Percentiles rank a stretch among this genome's conserved stretches.
Evolutionary conservation across 1,140 invertebrate species (phyloP).

Genomic region (Magallana ariakensis): DNA sequence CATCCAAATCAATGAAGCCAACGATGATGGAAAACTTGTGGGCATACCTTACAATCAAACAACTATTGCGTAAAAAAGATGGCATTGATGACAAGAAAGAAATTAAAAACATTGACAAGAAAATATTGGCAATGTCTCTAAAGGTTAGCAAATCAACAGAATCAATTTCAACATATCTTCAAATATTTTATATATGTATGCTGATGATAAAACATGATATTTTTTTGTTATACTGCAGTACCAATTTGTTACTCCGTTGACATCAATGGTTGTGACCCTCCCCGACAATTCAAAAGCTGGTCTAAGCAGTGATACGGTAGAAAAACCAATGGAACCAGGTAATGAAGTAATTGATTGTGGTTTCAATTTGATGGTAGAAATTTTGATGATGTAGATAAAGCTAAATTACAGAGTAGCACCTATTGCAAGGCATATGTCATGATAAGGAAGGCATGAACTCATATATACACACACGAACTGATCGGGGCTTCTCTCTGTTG

Average conservation of each 20-base stretch:
- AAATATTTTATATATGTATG: no score
- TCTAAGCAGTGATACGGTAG: not conserved
- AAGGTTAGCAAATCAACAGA: slow-evolving; percentile 40
- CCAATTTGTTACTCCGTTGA: slow-evolving; percentile 47
- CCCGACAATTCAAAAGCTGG: slow-evolving; percentile 29
- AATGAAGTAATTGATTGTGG: no score
- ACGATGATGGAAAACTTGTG: slow-evolving; percentile 83
- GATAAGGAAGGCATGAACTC: no score
- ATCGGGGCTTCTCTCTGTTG: no score
- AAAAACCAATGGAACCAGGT: no score
- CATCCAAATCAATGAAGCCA: not conserved
- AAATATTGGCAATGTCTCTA: slow-evolving; percentile 56
- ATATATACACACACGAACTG: no score
- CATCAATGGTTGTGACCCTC: slow-evolving; percentile 48
- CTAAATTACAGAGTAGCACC: no score
- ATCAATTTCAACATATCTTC: not conserved
- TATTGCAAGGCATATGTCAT: no score
- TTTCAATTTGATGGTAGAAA: no score
- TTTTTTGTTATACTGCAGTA: slow-evolving; percentile 37
- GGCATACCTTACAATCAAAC: slow-evolving; percentile 86
- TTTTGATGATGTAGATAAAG: no score
- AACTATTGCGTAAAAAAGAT: slow-evolving; percentile 81
- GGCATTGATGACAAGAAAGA: slow-evolving; percentile 46
- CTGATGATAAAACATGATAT: not conserved
- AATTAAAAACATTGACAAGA: slow-evolving; percentile 51